Conservation (phyloP, 2,888 invertebrate genomes). For the Agrotis clavis region DNA sequence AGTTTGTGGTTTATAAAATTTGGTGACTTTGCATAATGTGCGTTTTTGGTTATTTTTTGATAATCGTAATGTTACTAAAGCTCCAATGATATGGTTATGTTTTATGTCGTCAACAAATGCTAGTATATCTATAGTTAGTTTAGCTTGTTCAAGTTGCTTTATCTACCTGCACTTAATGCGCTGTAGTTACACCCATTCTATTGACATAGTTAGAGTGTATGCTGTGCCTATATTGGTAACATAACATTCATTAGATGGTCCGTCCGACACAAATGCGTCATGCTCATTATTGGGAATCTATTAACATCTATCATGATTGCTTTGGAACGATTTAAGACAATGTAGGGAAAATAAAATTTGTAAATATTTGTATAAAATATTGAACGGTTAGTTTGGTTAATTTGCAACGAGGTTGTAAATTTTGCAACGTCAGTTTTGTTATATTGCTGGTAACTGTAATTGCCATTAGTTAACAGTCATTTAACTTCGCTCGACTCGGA, state of each 20-base stretch:
- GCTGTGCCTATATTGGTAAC: conserved; percentile 51
- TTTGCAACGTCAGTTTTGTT: conserved; percentile 40
- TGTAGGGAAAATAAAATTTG: conserved; percentile 14
- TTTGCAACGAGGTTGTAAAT: conserved; percentile 22
- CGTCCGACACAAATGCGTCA: conserved; percentile 54
- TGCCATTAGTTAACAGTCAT: conserved; percentile 44
- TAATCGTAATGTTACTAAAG: neutral
- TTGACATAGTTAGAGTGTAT: conserved; percentile 62
- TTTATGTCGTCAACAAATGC: neutral
- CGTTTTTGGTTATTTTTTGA: neutral
- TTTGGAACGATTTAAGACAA: conserved; percentile 7
- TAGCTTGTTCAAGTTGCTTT: conserved; percentile 30
- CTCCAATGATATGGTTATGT: neutral
- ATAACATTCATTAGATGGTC: conserved; percentile 57
- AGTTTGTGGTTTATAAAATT: neutral
- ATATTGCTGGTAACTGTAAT: conserved; percentile 43
- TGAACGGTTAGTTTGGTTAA: neutral
- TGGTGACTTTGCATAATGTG: neutral
- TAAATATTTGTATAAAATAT: conserved; percentile 1
- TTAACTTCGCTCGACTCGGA: conserved; percentile 46
- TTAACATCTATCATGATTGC: conserved; percentile 43
- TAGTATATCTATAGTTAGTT: neutral
- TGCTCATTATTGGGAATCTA: conserved; percentile 56
- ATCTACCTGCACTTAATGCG: conserved; percentile 54
- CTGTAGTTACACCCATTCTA: conserved; percentile 53